A percentile compares a stretch with the other conserved stretches of the same genome.
Conservation (phyloP, 1,140 invertebrate genomes). For the Drosophila punjabiensis region DNA sequence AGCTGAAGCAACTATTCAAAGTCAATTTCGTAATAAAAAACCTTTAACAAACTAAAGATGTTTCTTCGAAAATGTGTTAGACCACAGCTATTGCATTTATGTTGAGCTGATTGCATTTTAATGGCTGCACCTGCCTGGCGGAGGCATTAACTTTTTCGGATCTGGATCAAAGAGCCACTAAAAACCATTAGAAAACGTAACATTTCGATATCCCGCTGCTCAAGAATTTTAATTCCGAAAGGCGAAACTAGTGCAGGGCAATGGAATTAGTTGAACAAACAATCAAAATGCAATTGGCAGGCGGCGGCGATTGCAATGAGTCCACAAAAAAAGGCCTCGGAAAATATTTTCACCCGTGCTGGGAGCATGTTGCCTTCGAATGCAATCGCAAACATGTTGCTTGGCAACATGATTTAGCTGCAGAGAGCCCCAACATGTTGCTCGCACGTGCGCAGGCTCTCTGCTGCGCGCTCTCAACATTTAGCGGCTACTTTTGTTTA, state of each 20-base stretch:
- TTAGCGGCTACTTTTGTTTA: slow-evolving; percentile 40
- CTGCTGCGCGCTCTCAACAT: slow-evolving; percentile 13
- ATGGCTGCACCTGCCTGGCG: slow-evolving; percentile 25
- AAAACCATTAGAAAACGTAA: slow-evolving; percentile 12
- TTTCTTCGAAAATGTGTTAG: background rate
- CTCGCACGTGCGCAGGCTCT: slow-evolving; percentile 39
- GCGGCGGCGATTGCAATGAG: slow-evolving; percentile 7
- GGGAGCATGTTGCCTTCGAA: background rate
- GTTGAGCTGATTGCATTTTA: slow-evolving; percentile 28
- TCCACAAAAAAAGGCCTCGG: background rate
- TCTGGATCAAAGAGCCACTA: slow-evolving; percentile 21
- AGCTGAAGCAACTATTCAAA: background rate
- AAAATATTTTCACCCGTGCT: slow-evolving; percentile 7
- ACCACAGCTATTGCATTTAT: slow-evolving; percentile 3
- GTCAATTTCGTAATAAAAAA: background rate
- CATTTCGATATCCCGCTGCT: slow-evolving; percentile 21
- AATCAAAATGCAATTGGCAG: slow-evolving; percentile 44
- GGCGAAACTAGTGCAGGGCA: slow-evolving; percentile 21
- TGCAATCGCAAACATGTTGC: slow-evolving; percentile 6
- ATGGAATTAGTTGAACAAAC: slow-evolving; percentile 50
- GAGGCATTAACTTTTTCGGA: background rate
- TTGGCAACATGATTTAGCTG: background rate
- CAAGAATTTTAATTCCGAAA: slow-evolving; percentile 16
- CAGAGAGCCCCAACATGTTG: slow-evolving; percentile 24
- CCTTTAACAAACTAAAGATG: background rate